phyloP scores from a whole-genome alignment of 2,113 vertebrate species.

The Ictalurus furcatus region DNA sequence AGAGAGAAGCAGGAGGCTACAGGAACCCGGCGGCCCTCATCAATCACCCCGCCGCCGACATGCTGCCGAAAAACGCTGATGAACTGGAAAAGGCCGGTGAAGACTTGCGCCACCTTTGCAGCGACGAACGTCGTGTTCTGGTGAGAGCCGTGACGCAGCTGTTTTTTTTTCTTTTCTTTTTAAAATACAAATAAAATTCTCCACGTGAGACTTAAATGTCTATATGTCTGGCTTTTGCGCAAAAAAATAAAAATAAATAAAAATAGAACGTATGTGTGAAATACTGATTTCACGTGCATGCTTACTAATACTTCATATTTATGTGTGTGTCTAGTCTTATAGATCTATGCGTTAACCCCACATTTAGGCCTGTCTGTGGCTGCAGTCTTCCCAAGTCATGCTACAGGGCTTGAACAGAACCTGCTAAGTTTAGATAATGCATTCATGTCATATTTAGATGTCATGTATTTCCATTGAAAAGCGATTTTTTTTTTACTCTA shows the following conservation, averaged over 20 bases:
- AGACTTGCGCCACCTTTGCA: conserved; percentile 76
- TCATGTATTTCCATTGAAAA: background rate
- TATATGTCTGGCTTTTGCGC: background rate
- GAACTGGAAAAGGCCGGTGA: conserved; percentile 79
- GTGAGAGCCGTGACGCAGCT: conserved; percentile 72
- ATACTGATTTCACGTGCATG: background rate
- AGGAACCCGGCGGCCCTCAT: conserved; percentile 17
- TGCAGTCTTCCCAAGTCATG: background rate
- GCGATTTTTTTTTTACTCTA: background rate
- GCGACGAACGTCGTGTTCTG: conserved; percentile 82
- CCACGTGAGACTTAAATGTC: conserved; percentile 5
- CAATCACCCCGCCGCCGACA: background rate
- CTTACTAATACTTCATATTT: background rate
- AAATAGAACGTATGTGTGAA: background rate
- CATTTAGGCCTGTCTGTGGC: background rate
- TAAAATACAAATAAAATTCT: background rate
- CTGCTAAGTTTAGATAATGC: background rate
- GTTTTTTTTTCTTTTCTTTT: background rate
- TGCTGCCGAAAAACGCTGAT: conserved; percentile 59
- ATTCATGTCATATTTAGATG: background rate
- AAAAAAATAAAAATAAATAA: too few species aligned
- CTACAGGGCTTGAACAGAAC: background rate
- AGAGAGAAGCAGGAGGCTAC: conserved; percentile 15
- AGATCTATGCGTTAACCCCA: background rate
- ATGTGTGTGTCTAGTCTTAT: background rate